Evolutionary conservation across 53 echinoderm and acorn worm species (phyloP).

Genomic region (Echinarachnius parma): DNA sequence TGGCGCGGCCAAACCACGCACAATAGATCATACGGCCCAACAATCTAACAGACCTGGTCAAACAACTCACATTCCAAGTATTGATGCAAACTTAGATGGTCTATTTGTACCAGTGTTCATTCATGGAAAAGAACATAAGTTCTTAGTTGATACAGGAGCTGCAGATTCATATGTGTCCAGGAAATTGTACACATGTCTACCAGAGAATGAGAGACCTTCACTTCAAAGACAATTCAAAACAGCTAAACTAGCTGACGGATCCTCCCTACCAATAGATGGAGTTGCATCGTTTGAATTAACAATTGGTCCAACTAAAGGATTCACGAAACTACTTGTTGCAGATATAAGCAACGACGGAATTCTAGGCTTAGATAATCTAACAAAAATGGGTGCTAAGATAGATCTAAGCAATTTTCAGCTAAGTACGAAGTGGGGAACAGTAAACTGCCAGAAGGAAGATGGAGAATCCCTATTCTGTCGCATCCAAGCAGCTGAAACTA

Average conservation of each 20-base stretch:
- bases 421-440: slow-evolving; percentile 11
- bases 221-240: no score
- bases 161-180: no score
- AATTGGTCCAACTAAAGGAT: no score
- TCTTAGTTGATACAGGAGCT: no score
- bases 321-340: slow-evolving; percentile 5
- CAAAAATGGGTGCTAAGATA: slow-evolving; percentile 9
- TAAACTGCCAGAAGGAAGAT: not conserved
- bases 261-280: no score
- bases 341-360: slow-evolving; percentile 21
- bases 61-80: not conserved
- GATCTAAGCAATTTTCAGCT: not conserved
- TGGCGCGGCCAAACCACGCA: slow-evolving; percentile 20
- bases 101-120: no score
- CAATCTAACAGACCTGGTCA: not conserved
- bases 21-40: not conserved
- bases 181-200: no score
- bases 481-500: slow-evolving; percentile 6
- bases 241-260: no score
- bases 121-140: no score
- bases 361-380: slow-evolving; percentile 8
- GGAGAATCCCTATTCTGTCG: slow-evolving; percentile 8
- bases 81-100: not conserved
- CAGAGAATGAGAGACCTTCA: no score
- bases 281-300: no score